phyloP scores from a whole-genome alignment of 1,140 invertebrate species.

The Chlorops oryzae region DNA sequence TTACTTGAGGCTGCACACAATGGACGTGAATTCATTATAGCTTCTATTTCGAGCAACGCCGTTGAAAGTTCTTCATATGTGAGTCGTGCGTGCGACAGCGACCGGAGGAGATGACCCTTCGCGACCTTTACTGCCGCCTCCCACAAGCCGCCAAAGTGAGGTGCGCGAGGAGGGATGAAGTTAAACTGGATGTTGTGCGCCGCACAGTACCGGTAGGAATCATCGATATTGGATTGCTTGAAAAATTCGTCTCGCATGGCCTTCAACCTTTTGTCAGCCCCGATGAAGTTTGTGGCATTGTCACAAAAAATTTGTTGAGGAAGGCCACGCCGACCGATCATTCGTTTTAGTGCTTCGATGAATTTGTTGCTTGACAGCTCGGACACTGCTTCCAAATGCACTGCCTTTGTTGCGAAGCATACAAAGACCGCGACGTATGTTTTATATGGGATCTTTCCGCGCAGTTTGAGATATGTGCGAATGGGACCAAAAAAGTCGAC shows the following conservation, averaged over 20 bases:
- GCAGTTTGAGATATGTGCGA: slow-evolving; percentile 6
- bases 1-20: slow-evolving; percentile 21
- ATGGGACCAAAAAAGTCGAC: slow-evolving; percentile 42
- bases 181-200: slow-evolving; percentile 20
- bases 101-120: slow-evolving; percentile 26
- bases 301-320: slow-evolving; percentile 24
- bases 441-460: slow-evolving; percentile 11
- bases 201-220: background rate
- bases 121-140: slow-evolving; percentile 27
- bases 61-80: slow-evolving; percentile 24
- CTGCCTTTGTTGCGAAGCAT: slow-evolving; percentile 24
- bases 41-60: slow-evolving; percentile 20
- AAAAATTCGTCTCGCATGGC: background rate
- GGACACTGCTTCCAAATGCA: slow-evolving; percentile 30
- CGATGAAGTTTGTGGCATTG: slow-evolving; percentile 29
- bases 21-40: slow-evolving; percentile 26
- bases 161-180: slow-evolving; percentile 22
- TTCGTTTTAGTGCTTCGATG: slow-evolving; percentile 27
- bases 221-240: background rate
- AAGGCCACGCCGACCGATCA: slow-evolving; percentile 25
- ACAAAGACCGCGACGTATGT: slow-evolving; percentile 30
- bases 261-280: slow-evolving; percentile 17
- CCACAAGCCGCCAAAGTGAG: slow-evolving; percentile 32
- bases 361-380: slow-evolving; percentile 27
- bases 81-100: slow-evolving; percentile 12